phyloP scores from a whole-genome alignment of 2,888 invertebrate genomes.

The Nemoura dubitans region DNA sequence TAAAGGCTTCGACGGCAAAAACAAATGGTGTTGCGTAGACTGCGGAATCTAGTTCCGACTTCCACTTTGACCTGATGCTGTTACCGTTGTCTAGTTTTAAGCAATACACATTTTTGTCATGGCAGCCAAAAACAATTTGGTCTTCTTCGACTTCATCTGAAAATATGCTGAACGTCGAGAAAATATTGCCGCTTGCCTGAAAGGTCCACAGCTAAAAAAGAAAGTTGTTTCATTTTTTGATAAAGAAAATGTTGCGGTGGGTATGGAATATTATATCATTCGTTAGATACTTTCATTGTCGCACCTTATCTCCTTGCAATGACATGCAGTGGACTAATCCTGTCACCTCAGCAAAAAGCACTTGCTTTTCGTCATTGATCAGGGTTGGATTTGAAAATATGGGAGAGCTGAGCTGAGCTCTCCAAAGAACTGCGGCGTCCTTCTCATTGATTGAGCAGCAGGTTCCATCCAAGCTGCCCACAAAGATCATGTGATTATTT shows the following conservation, averaged over 20 bases:
- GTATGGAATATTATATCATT: neutral
- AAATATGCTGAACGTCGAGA: slow-evolving; percentile 69
- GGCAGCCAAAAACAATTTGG: slow-evolving; percentile 72
- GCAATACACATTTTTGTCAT: slow-evolving; percentile 75
- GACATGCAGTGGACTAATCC: slow-evolving; percentile 67
- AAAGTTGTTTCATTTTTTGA: too few species aligned
- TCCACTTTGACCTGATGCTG: slow-evolving; percentile 63
- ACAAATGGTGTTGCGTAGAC: slow-evolving; percentile 75
- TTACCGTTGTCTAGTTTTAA: slow-evolving; percentile 59
- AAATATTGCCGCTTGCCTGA: slow-evolving; percentile 72
- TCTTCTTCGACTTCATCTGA: slow-evolving; percentile 61
- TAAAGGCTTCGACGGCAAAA: slow-evolving; percentile 52
- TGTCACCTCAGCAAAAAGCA: slow-evolving; percentile 66
- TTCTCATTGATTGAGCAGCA: slow-evolving; percentile 64
- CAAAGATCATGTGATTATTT: slow-evolving; percentile 25
- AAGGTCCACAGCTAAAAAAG: slow-evolving; percentile 70
- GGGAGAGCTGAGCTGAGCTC: slow-evolving; percentile 66
- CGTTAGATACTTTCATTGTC: neutral
- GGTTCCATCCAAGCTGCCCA: slow-evolving; percentile 45
- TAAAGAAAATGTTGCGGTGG: too few species aligned
- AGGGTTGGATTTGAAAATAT: slow-evolving; percentile 70
- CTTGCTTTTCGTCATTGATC: slow-evolving; percentile 54
- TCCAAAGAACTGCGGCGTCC: slow-evolving; percentile 68
- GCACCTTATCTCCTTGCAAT: slow-evolving; percentile 64
- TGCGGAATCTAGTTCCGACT: slow-evolving; percentile 65